Base-by-base conservation (phyloP, 2,888 invertebrate species). In the Sialis fuliginosa region DNA sequence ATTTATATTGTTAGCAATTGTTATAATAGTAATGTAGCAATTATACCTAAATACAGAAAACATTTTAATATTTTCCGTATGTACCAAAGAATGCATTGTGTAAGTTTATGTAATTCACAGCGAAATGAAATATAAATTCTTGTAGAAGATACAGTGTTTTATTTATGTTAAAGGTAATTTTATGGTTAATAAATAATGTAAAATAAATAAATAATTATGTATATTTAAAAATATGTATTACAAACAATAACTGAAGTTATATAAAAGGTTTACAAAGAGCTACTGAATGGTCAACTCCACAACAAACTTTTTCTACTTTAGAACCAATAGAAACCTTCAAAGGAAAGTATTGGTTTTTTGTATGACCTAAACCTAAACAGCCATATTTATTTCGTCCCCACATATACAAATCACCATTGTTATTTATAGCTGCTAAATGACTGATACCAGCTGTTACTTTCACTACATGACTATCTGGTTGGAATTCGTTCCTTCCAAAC, bases 311-410 rank as follows among this genome's bases (percentile, higher is more conserved):
- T 34, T 73, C 59, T 0, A 86, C 86, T 58, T 75, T 70, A 0
- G 84, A 89, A 46, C 88, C 87, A 9, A 95, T 65, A 1, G 84
- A 69, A 5, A 77, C 85, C 71, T 84, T 85, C 22, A 90, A 70
- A 2, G 95, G 95, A 59, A 93, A 95, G 64, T 71, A 80, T 60
- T 95, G 93, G 59, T 92, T 84, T 47, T 84, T 78, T 1, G 63
- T 61, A 58, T 81, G 72, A 0, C 90, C 90, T 35, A 95, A 62
- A 0, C 96, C 96, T 0, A 97, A 69, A 57, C 85, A 85, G 0
- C 86, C 85, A 53, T 75, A 75, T 54, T 79, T 75, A 62, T 96
- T 95, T 56, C 81, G 72, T 0, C 96, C 96, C 96, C 96, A 97
- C 64, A 78, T 83, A 57, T 81, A 96, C 6, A 96, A 64, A 63